Evolutionary conservation across 2,797 vertebrate genomes (phyloP).

Genomic region (Malurus splendens): DNA sequence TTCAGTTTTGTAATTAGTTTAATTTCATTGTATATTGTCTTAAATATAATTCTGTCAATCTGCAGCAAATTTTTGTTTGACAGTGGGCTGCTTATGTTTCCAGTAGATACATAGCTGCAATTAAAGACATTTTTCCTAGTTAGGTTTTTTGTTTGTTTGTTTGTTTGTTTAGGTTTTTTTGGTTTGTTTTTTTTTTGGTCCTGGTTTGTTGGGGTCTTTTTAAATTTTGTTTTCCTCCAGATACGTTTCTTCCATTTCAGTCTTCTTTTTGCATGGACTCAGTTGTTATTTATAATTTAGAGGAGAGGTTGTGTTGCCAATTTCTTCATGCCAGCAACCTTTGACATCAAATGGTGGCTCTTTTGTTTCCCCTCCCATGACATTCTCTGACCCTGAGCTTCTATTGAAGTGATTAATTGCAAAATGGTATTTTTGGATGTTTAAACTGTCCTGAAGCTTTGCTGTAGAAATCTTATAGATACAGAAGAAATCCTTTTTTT

Average conservation of each 20-base stretch:
- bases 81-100: neutral
- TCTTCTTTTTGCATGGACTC: neutral
- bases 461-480: neutral
- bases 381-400: constrained; percentile 31
- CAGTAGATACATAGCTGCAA: neutral
- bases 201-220: too few relatives aligned
- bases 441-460: neutral
- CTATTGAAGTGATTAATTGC: constrained; percentile 41
- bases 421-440: constrained; percentile 11
- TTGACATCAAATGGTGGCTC: constrained; percentile 22
- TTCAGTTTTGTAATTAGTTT: neutral
- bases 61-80: neutral
- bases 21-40: neutral
- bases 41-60: neutral
- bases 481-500: neutral
- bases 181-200: rapidly evolving
- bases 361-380: constrained; percentile 45
- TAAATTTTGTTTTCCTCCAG: neutral
- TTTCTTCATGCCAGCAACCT: neutral
- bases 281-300: constrained; percentile 8
- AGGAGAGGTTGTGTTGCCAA: neutral
- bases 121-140: neutral
- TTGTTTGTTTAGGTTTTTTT: neutral
- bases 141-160: neutral
- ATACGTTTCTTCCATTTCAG: neutral